These are phyloP conservation scores for Melanerpes formicivorus DNA, from an alignment of 2,113 vertebrate species.

Conservation along the genomic window DNA sequence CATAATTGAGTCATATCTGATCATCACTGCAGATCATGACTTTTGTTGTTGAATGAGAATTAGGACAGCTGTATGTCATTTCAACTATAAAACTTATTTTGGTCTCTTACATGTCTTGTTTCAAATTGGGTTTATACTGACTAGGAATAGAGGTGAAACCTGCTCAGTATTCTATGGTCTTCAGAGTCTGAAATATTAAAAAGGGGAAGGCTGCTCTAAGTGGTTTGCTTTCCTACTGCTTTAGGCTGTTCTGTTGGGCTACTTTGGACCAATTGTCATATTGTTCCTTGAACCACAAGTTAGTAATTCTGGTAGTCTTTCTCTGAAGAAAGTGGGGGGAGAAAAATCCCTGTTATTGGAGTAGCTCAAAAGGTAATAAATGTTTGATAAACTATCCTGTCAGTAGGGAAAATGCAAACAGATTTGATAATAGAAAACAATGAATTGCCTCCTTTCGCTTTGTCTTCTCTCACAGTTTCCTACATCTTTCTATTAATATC, in stretches of 20 bases:
- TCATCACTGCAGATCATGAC: neutral
- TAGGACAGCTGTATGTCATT: neutral
- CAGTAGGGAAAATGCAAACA: neutral
- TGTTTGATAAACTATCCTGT: neutral
- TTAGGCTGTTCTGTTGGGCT: neutral
- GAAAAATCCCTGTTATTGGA: neutral
- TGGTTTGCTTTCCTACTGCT: neutral
- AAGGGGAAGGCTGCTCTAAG: neutral
- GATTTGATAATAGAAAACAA: neutral
- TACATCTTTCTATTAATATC: neutral
- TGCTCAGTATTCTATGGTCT: neutral
- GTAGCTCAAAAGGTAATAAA: neutral
- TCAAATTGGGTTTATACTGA: neutral
- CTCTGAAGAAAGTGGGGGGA: rapidly evolving
- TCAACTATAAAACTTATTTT: neutral
- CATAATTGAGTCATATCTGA: neutral
- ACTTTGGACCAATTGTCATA: too few species aligned
- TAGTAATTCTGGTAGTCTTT: neutral
- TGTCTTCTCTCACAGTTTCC: neutral
- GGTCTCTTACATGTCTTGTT: neutral
- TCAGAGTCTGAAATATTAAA: neutral
- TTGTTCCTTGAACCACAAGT: neutral
- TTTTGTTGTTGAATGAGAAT: neutral
- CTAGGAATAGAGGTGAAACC: neutral
- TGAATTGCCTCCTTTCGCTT: neutral